A percentile compares a stretch with the other conserved stretches of the same genome.
These are phyloP conservation scores for Sebastes wilsoni DNA, from an alignment of 2,797 vertebrate species.

Conservation along the genomic window DNA sequence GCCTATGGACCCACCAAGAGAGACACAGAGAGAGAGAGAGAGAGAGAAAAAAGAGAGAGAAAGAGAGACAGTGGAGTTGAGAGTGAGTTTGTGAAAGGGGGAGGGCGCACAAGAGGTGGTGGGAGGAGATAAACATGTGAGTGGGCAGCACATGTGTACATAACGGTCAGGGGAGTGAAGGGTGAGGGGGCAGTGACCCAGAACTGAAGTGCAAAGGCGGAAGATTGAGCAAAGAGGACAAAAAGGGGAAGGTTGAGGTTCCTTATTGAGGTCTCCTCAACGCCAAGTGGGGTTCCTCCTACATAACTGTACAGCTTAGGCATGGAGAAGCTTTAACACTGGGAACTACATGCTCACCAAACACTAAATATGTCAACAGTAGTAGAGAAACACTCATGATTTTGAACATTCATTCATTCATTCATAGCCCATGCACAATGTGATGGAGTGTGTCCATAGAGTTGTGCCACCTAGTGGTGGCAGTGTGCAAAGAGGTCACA, in stretches of 20 bases:
- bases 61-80: constrained; percentile 37
- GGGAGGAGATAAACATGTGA: constrained; percentile 76
- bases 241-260: neutral
- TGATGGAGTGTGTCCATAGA: neutral
- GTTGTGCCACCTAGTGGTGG: constrained; percentile 50
- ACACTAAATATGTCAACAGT: neutral
- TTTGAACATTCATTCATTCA: neutral
- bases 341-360: neutral
- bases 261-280: neutral
- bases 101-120: constrained; percentile 43
- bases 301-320: neutral
- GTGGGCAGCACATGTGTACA: constrained; percentile 60
- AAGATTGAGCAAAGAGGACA: neutral
- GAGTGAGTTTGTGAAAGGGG: constrained; percentile 56
- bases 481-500: neutral
- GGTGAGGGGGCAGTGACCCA: constrained; percentile 50
- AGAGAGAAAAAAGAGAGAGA: constrained; percentile 24
- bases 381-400: neutral
- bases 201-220: constrained; percentile 13
- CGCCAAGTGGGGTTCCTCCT: too few species aligned
- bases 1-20: constrained; percentile 61
- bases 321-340: neutral
- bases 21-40: constrained; percentile 38
- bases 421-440: neutral
- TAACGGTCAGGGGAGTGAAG: neutral